Evolutionary conservation across 2,888 invertebrate species (phyloP).

Genomic region (Ectropis crepuscularia): DNA sequence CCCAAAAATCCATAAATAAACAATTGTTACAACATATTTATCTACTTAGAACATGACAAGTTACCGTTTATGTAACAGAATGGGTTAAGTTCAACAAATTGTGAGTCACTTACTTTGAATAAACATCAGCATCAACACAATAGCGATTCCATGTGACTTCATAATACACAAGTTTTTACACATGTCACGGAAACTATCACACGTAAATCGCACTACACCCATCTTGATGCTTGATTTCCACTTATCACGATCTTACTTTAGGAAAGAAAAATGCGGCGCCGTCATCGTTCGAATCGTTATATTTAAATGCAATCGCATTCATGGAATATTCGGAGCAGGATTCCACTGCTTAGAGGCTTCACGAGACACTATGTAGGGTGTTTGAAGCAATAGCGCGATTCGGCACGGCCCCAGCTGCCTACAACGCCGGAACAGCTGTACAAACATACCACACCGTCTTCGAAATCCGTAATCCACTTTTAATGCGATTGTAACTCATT

Average conservation of each 20-base stretch:
- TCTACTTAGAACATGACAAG: neutral
- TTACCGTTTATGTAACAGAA: slow-evolving; percentile 2
- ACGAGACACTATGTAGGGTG: slow-evolving; percentile 39
- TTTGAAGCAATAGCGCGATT: slow-evolving; percentile 53
- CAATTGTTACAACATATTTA: neutral
- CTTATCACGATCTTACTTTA: slow-evolving; percentile 14
- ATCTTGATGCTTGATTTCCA: slow-evolving; percentile 1
- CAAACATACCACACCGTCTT: slow-evolving; percentile 54
- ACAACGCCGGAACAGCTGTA: slow-evolving; percentile 58
- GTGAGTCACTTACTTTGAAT: slow-evolving; percentile 59
- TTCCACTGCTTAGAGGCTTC: slow-evolving; percentile 9
- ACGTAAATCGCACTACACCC: slow-evolving; percentile 26
- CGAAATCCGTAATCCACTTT: slow-evolving; percentile 36
- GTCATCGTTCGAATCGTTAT: slow-evolving; percentile 18
- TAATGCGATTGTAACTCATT: slow-evolving; percentile 23
- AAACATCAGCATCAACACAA: slow-evolving; percentile 49
- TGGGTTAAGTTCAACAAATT: slow-evolving; percentile 9
- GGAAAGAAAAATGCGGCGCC: neutral
- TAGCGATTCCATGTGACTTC: slow-evolving; percentile 54
- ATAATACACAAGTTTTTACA: slow-evolving; percentile 50
- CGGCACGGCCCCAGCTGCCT: slow-evolving; percentile 45
- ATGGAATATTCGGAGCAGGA: too few species aligned
- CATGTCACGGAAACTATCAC: slow-evolving; percentile 39
- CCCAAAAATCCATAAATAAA: too few species aligned
- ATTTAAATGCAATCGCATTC: slow-evolving; percentile 22